Evolutionary conservation across 1,140 invertebrate species (phyloP), one percentile per base, ranked within the genome.

Genomic region (Habropoda laboriosa): DNA sequence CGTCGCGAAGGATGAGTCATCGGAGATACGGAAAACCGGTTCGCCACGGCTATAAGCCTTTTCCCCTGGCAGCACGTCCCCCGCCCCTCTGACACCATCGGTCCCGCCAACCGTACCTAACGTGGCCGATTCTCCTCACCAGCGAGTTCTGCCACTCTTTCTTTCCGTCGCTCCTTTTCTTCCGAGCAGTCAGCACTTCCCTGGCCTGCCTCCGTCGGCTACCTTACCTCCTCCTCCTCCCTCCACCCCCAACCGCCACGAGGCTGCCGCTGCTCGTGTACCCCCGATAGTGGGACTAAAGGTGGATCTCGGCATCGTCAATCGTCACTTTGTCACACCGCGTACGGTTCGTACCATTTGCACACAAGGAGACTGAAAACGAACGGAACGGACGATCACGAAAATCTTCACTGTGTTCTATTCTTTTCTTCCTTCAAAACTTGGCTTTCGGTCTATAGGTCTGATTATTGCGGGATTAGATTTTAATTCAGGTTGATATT

Each of bases 11-110:
- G 90, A 91, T 92, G 91, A 92, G 86, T 92, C 91, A 92, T 92
- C 90, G 85, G 87, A 92, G 91, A 92, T 91, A 92, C 90, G 88
- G 88, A 88, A 92, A 92, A 92, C 91, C 90, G 91, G 91, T 92
- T 92, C 80, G 85, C 82, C 87, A 82, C 77, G 83, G 75, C 82
- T 85, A 68, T 79, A 80, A 83, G 49, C 79, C 55, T 75, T 64
- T 64, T 74, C 64, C 61, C 72, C 66, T 70, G 51, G 57, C 68
- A 66, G 63, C 61, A 60, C 60, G 35, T 38, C 49, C 51, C 32
- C 24, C 81, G 30, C 57, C 71, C 74, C 67, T 38, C 38, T 49
- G n/a, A n/a, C n/a, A n/a, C n/a, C n/a, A n/a, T n/a, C n/a, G n/a
- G n/a, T n/a, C n/a, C n/a, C n/a, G n/a, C n/a, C n/a, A n/a, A n/a